These are phyloP conservation scores for Podarcis siculus DNA, from an alignment of 2,797 vertebrate species.

Conservation along the genomic window DNA sequence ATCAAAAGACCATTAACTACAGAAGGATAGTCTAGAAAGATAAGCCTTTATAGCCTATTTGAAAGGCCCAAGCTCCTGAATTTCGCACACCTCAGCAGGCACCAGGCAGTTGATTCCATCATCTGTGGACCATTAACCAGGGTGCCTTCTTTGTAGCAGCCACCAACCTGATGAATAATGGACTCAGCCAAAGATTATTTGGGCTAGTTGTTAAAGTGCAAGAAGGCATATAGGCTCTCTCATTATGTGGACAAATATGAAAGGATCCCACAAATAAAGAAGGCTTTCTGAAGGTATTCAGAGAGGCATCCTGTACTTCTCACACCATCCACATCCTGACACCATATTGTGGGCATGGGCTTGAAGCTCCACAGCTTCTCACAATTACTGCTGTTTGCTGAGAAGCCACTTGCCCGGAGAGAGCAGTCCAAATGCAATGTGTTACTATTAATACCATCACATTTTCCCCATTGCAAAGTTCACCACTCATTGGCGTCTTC, in stretches of 20 bases:
- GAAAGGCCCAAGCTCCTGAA: background rate
- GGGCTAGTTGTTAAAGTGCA: background rate
- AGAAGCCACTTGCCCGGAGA: constrained; percentile 1
- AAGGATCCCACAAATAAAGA: constrained; percentile 52
- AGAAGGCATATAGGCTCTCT: background rate
- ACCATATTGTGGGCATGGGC: background rate
- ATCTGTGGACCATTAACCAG: background rate
- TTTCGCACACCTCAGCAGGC: background rate
- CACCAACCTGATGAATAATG: background rate
- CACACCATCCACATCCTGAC: background rate
- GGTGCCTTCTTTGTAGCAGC: background rate
- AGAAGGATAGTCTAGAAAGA: background rate
- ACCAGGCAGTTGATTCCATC: background rate
- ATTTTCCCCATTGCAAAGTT: background rate
- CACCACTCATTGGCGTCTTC: background rate
- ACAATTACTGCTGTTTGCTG: constrained; percentile 12
- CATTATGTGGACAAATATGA: background rate
- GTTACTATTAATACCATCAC: background rate
- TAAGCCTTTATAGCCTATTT: background rate
- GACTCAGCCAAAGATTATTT: background rate
- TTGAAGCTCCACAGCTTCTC: background rate
- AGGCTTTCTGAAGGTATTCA: constrained; percentile 46
- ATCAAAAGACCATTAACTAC: background rate
- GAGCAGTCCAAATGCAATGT: constrained; percentile 1
- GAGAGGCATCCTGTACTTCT: background rate